Base-by-base conservation (phyloP, 2,113 vertebrate genomes). In the Rhodinocichla rosea region DNA sequence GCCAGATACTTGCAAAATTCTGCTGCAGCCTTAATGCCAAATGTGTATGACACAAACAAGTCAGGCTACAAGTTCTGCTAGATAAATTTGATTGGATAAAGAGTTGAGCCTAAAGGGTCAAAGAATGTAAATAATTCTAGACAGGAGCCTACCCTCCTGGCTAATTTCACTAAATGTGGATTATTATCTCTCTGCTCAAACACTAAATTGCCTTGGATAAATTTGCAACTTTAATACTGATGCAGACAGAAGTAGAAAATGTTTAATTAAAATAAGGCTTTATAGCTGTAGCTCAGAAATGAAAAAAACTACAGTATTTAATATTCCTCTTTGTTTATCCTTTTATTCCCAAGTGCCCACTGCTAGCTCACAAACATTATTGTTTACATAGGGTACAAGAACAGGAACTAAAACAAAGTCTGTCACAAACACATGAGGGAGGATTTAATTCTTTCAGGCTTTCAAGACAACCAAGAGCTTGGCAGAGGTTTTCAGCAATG, bases 261-360 rank as follows among this genome's bases (percentile, higher is more conserved):
- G 60, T 40, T 95, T 90, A 90, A 85, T 93, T 96, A 94, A 97
- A 94, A 91, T 83, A 92, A 92, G 45, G n/a, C 22, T 64, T 80
- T 82, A 74, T 85, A 65, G 81, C 47, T 55, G 22, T 80, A 82
- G 55, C 17, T 81, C 47, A 92, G 63, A 85, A 91, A 75, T 33
- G 59, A 2, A 55, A 64, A 50, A 75, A 75, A 45, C 13, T 7
- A 6, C 33, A 75, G 40, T 71, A 62, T 65, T 80, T 39, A 59
- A 88, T 78, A 79, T 56, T 93, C 47, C 35, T 90, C 24, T 40
- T 90, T 87, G 53, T 69, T 96, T 95, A 90, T 70, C 26, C 62
- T 87, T 65, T 94, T 78, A 78, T 95, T 96, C 83, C 76, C 74
- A 60, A 78, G 63, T 71, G 44, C 64, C 52, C n/a, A 12, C 69